Percentiles rank a stretch among this genome's conserved stretches.
These are phyloP conservation scores for Ypsolopha scabrella DNA, from an alignment of 2,888 invertebrate genomes.

Conservation along the genomic window DNA sequence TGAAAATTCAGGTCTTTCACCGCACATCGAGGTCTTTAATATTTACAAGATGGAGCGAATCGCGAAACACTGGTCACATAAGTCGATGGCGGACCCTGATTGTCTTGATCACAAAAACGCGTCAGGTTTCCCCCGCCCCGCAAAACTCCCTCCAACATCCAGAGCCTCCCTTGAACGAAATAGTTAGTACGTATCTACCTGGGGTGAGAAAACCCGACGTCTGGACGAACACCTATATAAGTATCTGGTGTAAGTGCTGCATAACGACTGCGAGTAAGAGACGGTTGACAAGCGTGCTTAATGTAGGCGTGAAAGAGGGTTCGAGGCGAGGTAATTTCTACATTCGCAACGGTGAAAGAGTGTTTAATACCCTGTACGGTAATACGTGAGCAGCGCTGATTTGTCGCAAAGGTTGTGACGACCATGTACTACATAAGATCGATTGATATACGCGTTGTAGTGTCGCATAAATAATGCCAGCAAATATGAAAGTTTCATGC, in stretches of 20 bases:
- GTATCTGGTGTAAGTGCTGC: constrained; percentile 3
- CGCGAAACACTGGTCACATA: too few relatives aligned
- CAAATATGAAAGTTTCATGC: neutral
- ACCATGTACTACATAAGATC: neutral
- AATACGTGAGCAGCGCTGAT: neutral
- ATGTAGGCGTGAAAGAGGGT: constrained; percentile 12
- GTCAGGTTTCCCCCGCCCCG: constrained; percentile 35
- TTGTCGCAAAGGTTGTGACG: neutral
- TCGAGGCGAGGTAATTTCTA: neutral
- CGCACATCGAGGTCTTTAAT: too few relatives aligned
- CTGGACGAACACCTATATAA: constrained; percentile 2
- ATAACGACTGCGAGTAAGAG: constrained; percentile 4
- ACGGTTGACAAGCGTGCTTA: constrained; percentile 18
- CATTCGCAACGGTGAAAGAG: neutral
- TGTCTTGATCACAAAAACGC: constrained; percentile 48
- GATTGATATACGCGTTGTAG: neutral
- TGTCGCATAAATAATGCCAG: neutral
- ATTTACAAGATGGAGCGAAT: too few relatives aligned
- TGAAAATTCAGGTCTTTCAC: too few relatives aligned
- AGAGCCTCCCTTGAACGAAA: too few relatives aligned
- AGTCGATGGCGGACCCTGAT: constrained; percentile 23
- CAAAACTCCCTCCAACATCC: constrained; percentile 19
- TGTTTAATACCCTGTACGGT: neutral
- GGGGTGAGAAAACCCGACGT: constrained; percentile 10
- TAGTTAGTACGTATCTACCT: neutral